These are phyloP conservation scores for Drosophila anomalata DNA, from an alignment of 2,888 invertebrate species.

Conservation along the genomic window DNA sequence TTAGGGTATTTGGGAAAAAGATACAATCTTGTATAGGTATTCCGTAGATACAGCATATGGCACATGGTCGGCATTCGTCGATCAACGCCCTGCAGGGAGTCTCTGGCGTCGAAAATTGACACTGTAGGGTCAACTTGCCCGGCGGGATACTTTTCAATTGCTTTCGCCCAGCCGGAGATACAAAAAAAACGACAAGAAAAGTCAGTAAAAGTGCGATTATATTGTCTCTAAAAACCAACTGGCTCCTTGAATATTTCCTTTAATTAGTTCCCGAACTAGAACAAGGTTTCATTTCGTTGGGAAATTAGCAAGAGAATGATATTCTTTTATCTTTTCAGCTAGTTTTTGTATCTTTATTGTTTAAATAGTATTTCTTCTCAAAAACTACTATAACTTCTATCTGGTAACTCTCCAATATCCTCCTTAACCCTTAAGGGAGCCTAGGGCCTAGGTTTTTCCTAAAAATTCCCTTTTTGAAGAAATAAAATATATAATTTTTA, in stretches of 20 bases:
- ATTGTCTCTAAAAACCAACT: not conserved
- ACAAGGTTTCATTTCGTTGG: not conserved
- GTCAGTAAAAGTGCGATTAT: not conserved
- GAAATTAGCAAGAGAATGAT: not conserved
- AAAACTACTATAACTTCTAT: no score
- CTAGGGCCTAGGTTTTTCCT: no score
- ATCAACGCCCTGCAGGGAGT: constrained; percentile 16
- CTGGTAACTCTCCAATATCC: no score
- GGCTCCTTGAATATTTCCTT: not conserved
- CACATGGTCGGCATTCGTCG: constrained; percentile 10
- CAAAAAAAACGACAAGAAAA: not conserved
- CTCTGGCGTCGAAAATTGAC: constrained; percentile 22
- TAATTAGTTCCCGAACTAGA: not conserved
- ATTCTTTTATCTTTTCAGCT: no score
- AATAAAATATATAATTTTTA: no score
- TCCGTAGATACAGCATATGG: not conserved
- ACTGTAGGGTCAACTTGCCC: constrained; percentile 18
- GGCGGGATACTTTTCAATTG: constrained; percentile 18
- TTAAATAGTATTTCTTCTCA: no score
- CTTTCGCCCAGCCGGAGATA: not conserved
- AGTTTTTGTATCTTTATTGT: no score
- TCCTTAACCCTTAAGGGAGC: no score
- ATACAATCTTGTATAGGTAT: constrained; percentile 1
- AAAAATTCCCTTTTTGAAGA: no score
- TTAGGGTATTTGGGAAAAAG: constrained; percentile 6